Conservation (phyloP, 2,797 vertebrate genomes). For the Sparus aurata region DNA sequence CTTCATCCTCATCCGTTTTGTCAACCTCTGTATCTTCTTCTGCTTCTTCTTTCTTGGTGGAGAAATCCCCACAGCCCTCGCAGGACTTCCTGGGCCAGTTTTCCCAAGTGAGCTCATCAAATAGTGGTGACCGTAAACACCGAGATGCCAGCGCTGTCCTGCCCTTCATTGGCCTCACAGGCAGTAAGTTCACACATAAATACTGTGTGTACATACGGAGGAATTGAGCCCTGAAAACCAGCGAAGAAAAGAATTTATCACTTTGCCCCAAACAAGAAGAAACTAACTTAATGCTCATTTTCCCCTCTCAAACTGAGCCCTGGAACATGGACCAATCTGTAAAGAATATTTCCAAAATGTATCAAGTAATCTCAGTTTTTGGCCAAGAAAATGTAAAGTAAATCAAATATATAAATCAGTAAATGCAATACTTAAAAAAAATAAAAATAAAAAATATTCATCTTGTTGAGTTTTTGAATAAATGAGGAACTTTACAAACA, state of each 20-base stretch:
- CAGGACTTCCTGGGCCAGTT: constrained; percentile 77
- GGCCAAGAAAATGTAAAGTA: background rate
- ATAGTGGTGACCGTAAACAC: constrained; percentile 80
- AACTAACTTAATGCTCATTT: background rate
- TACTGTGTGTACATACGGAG: background rate
- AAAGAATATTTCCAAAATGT: background rate
- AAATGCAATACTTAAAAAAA: too few relatives aligned
- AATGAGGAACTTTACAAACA: too few relatives aligned
- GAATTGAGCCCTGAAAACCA: background rate
- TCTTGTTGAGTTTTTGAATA: too few relatives aligned
- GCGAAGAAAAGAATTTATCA: background rate
- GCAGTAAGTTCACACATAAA: constrained; percentile 83
- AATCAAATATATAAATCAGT: background rate
- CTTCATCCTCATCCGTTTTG: background rate
- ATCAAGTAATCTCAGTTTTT: background rate
- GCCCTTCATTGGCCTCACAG: constrained; percentile 91
- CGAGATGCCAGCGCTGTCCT: constrained; percentile 80
- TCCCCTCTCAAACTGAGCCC: background rate
- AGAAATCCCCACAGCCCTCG: constrained; percentile 52
- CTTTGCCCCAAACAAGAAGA: constrained; percentile 4
- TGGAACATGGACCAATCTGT: background rate
- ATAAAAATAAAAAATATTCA: too few relatives aligned
- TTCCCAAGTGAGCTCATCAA: constrained; percentile 82
- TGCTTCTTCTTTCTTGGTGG: constrained; percentile 18
- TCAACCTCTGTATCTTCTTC: background rate